phyloP scores from a whole-genome alignment of 2,797 vertebrate genomes.

The Siniperca scherzeri region DNA sequence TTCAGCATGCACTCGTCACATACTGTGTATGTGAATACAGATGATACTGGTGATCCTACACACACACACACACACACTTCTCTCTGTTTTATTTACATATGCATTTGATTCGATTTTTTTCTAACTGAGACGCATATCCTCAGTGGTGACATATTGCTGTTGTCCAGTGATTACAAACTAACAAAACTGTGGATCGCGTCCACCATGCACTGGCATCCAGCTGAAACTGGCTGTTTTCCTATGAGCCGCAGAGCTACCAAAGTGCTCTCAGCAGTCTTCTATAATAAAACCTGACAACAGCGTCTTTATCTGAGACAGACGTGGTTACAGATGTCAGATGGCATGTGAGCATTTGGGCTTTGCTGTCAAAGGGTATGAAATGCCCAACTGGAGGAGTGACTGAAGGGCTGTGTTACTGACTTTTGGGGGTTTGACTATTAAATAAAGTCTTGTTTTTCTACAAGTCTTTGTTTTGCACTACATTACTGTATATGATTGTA shows the following conservation, averaged over 20 bases:
- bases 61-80: neutral
- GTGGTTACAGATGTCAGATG: neutral
- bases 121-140: neutral
- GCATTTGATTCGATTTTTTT: no score
- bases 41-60: neutral
- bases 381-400: neutral
- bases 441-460: conserved; percentile 58
- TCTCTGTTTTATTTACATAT: neutral
- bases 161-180: neutral
- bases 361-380: neutral
- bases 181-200: neutral
- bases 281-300: neutral
- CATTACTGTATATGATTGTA: neutral
- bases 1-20: conserved; percentile 47
- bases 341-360: neutral
- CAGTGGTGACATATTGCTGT: neutral
- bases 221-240: neutral
- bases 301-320: neutral
- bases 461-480: conserved; percentile 13
- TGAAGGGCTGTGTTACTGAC: conserved; percentile 7
- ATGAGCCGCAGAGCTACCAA: neutral
- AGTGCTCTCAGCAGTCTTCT: neutral
- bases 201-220: conserved; percentile 14
- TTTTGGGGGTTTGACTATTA: conserved; percentile 12
- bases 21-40: conserved; percentile 68